Evolutionary conservation across 2,113 vertebrate genomes (phyloP).

Genomic region (Aptenodytes forsteri): DNA sequence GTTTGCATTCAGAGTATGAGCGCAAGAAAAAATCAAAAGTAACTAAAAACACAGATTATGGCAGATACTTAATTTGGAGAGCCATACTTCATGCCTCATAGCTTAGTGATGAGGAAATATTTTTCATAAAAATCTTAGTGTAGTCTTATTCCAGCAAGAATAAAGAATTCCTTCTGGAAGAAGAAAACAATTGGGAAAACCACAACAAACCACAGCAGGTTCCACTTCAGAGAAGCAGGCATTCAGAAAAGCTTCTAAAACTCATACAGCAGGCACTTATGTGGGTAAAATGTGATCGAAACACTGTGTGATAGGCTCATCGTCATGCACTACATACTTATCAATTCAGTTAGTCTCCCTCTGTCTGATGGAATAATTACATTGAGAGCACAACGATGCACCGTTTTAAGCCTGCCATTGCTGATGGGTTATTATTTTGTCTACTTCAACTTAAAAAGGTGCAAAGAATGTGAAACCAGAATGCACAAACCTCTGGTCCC

Average conservation of each 20-base stretch:
- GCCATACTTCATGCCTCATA: neutral
- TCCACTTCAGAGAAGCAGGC: neutral
- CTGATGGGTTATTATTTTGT: neutral
- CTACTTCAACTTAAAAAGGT: neutral
- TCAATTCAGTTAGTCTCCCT: neutral
- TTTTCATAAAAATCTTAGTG: neutral
- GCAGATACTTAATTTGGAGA: neutral
- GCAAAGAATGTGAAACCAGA: neutral
- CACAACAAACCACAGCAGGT: neutral
- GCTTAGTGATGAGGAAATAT: neutral
- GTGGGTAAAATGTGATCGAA: neutral
- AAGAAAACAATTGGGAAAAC: neutral
- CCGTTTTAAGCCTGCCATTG: neutral
- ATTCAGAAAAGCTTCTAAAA: neutral
- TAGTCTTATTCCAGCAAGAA: neutral
- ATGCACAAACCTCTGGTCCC: neutral
- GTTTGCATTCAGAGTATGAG: neutral
- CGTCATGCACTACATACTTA: neutral
- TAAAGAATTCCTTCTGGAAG: neutral
- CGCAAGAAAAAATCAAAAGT: neutral
- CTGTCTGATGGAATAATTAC: conserved; percentile 34
- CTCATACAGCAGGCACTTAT: neutral
- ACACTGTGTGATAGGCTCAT: neutral
- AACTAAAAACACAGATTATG: neutral
- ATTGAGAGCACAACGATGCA: neutral